Percentiles rank a stretch among this genome's conserved stretches.
phyloP scores from a whole-genome alignment of 2,113 vertebrate genomes.

The Sprattus sprattus region DNA sequence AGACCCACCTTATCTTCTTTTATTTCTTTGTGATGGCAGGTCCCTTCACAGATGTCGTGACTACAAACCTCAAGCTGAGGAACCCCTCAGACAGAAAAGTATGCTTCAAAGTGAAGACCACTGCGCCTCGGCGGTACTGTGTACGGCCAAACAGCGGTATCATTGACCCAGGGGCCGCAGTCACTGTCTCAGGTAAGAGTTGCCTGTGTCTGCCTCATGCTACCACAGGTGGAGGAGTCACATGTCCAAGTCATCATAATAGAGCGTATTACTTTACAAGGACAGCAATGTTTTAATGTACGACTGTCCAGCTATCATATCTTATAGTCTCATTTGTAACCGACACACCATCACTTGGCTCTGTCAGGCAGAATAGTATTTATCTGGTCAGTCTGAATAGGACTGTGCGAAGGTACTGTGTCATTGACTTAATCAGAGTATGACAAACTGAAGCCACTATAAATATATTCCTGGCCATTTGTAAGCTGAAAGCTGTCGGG shows the following conservation, averaged over 20 bases:
- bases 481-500: neutral
- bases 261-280: neutral
- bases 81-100: conserved; percentile 88
- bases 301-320: neutral
- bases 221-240: no score
- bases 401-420: neutral
- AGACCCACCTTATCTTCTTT: neutral
- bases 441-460: neutral
- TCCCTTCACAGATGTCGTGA: conserved; percentile 91
- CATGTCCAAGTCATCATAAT: neutral
- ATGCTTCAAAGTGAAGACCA: conserved; percentile 92
- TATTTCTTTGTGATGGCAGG: conserved; percentile 58
- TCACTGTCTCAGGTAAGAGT: conserved; percentile 83
- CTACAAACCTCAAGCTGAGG: conserved; percentile 85
- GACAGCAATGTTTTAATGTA: neutral
- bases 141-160: conserved; percentile 87
- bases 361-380: neutral
- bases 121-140: conserved; percentile 86
- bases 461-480: neutral
- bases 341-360: neutral
- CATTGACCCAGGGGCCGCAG: conserved; percentile 78
- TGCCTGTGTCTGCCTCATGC: neutral
- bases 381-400: neutral
- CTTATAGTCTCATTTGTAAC: neutral
- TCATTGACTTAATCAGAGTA: neutral